A percentile compares a stretch with the other conserved stretches of the same genome.
phyloP scores from a whole-genome alignment of 1,140 invertebrate species.

The Parasteatoda tepidariorum region DNA sequence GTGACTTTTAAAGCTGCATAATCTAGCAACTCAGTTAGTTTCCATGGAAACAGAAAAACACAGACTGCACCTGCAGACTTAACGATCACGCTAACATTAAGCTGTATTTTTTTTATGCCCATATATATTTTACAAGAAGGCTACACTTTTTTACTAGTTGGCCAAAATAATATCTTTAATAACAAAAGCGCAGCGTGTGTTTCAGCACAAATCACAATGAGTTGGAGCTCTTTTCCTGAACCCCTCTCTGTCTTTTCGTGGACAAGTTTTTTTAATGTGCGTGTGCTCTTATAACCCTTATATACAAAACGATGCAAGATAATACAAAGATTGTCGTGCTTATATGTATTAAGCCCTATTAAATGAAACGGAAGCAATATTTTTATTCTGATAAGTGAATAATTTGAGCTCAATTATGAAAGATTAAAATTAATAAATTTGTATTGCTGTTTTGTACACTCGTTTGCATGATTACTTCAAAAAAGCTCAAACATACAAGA shows the following conservation, averaged over 20 bases:
- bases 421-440: too few relatives aligned
- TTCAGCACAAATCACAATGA: conserved; percentile 11
- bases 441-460: too few relatives aligned
- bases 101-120: conserved; percentile 13
- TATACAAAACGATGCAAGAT: conserved; percentile 11
- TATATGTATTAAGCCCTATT: too few relatives aligned
- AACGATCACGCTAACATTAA: conserved; percentile 27
- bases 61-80: conserved; percentile 40
- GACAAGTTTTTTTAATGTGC: not conserved
- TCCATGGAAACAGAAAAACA: conserved; percentile 37
- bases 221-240: conserved; percentile 5
- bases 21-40: conserved; percentile 36
- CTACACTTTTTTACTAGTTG: conserved; percentile 11
- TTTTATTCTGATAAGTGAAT: too few relatives aligned
- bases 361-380: too few relatives aligned
- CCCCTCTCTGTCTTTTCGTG: too few relatives aligned
- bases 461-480: too few relatives aligned
- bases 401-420: too few relatives aligned
- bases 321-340: not conserved
- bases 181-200: conserved; percentile 23
- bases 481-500: too few relatives aligned
- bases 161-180: conserved; percentile 37
- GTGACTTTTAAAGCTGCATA: conserved; percentile 36
- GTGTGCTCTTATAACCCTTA: not conserved
- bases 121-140: conserved; percentile 26